Percentiles rank a stretch among this genome's conserved stretches.
phyloP scores from a whole-genome alignment of 2,888 invertebrate genomes.

The Temnothorax unifasciatus region DNA sequence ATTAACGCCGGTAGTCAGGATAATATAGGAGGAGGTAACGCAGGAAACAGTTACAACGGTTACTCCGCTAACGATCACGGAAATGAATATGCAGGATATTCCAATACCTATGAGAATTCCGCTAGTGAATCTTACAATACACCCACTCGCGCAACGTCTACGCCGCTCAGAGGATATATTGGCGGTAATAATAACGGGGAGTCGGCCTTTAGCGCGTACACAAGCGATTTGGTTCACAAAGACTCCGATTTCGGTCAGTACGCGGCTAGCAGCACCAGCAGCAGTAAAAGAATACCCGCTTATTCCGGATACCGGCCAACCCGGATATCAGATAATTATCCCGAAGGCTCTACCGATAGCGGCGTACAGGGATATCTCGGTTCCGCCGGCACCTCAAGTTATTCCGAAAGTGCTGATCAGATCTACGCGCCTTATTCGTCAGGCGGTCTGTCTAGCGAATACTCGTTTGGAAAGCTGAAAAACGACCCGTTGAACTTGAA shows the following conservation, averaged over 20 bases:
- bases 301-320: constrained; percentile 50
- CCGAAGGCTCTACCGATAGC: neutral
- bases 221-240: constrained; percentile 58
- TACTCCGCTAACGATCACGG: constrained; percentile 68
- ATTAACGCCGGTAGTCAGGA: constrained; percentile 58
- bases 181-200: constrained; percentile 68
- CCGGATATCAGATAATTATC: constrained; percentile 28
- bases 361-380: constrained; percentile 32
- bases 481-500: constrained; percentile 56
- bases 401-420: constrained; percentile 59
- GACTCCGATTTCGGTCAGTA: constrained; percentile 56
- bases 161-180: constrained; percentile 66
- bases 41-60: constrained; percentile 67
- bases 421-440: constrained; percentile 60
- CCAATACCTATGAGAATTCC: constrained; percentile 56
- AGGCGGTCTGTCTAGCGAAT: constrained; percentile 62
- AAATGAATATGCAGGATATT: constrained; percentile 53
- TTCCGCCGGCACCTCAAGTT: constrained; percentile 59
- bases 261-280: constrained; percentile 37
- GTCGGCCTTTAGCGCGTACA: constrained; percentile 60
- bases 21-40: constrained; percentile 58
- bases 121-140: constrained; percentile 69
- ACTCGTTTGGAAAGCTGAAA: constrained; percentile 69
- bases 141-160: constrained; percentile 64
- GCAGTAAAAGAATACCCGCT: constrained; percentile 33